Conservation (phyloP, 2,888 invertebrate species). For the Apotomis capreana region DNA sequence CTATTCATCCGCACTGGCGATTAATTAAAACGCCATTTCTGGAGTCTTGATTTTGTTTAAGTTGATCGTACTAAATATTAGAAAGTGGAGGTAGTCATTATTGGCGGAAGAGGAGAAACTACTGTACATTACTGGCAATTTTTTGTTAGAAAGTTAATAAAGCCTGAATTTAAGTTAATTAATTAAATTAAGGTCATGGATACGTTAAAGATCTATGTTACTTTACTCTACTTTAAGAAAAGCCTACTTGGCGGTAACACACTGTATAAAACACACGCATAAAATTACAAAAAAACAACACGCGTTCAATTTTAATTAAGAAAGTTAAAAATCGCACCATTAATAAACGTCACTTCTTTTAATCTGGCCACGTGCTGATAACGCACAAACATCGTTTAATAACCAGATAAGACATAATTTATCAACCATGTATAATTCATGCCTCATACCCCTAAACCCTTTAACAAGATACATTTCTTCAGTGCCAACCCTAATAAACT, state of each 20-base stretch:
- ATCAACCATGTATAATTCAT: conserved; percentile 30
- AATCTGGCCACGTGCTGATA: conserved; percentile 35
- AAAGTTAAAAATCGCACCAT: conserved; percentile 26
- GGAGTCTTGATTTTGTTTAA: background rate
- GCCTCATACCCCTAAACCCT: conserved; percentile 36
- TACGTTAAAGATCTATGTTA: no score
- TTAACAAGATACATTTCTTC: conserved; percentile 38
- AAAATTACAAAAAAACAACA: no score
- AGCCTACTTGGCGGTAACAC: no score
- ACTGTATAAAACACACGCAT: no score
- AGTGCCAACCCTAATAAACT: conserved; percentile 29
- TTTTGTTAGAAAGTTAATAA: no score
- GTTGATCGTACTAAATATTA: no score
- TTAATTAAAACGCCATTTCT: conserved; percentile 5
- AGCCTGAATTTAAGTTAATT: no score
- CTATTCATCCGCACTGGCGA: background rate
- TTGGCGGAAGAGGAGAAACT: no score
- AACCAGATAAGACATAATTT: conserved; percentile 40
- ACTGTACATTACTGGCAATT: no score
- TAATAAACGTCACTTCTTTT: conserved; percentile 32
- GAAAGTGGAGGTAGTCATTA: no score
- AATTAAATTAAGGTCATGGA: no score
- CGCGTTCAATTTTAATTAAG: conserved; percentile 5
- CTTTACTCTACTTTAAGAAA: no score
- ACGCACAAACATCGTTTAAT: conserved; percentile 32